phyloP scores from a whole-genome alignment of 2,113 vertebrate genomes.

The Eidolon helvum region DNA sequence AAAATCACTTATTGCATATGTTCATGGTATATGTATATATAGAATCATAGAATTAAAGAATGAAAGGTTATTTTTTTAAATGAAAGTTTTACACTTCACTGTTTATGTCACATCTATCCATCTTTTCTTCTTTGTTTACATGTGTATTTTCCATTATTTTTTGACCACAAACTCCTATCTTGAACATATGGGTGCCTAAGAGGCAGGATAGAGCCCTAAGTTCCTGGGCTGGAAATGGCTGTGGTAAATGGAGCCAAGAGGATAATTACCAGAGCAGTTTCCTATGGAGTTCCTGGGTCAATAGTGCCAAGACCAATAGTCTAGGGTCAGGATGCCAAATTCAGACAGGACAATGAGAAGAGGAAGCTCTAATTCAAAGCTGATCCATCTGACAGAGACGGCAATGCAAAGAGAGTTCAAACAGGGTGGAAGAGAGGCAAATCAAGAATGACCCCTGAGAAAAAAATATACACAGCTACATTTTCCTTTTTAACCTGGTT shows the following conservation, averaged over 20 bases:
- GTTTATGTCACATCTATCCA: background rate
- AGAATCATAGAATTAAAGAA: background rate
- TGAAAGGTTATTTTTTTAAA: background rate
- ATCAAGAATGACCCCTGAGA: background rate
- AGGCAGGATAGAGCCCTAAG: background rate
- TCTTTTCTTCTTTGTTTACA: conserved; percentile 2
- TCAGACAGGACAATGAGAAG: conserved; percentile 36
- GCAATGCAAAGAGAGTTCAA: background rate
- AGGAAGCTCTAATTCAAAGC: conserved; percentile 27
- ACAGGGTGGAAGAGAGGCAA: background rate
- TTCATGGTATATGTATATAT: background rate
- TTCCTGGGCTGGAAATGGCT: background rate
- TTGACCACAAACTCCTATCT: background rate
- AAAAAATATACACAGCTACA: background rate
- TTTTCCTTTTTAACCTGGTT: background rate
- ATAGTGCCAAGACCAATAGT: conserved; percentile 57
- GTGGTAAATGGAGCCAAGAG: conserved; percentile 49
- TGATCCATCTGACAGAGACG: background rate
- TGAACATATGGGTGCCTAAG: conserved; percentile 37
- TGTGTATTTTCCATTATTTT: background rate
- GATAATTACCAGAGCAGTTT: conserved; percentile 66
- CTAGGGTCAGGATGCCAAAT: conserved; percentile 59
- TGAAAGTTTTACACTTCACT: background rate
- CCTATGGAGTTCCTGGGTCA: conserved; percentile 56
- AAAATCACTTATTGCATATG: background rate